These are phyloP conservation scores for Agrypnus murinus DNA, from an alignment of 2,888 invertebrate species.

Conservation along the genomic window DNA sequence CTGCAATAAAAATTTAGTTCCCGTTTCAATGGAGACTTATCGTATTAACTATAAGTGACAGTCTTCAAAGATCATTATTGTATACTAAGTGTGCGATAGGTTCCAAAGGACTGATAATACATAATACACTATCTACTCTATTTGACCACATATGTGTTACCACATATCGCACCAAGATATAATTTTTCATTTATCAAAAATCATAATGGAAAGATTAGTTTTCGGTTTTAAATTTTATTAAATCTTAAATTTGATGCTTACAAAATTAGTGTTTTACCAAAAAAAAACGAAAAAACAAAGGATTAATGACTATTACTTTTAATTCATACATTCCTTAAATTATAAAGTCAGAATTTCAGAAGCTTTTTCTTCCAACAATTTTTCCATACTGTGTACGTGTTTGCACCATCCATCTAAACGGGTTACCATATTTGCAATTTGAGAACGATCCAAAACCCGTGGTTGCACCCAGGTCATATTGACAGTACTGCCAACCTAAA, in stretches of 20 bases:
- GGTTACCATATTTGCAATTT: slow-evolving; percentile 83
- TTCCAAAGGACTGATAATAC: too few species aligned
- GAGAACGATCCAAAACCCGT: slow-evolving; percentile 80
- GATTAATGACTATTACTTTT: neutral
- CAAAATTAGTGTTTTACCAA: slow-evolving; percentile 18
- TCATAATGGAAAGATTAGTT: too few species aligned
- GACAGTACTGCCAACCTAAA: slow-evolving; percentile 75
- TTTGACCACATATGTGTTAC: too few species aligned
- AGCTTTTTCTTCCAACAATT: slow-evolving; percentile 82
- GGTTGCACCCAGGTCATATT: slow-evolving; percentile 92
- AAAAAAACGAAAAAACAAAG: slow-evolving; percentile 41
- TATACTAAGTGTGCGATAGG: too few species aligned
- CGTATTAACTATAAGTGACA: too few species aligned
- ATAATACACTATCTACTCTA: too few species aligned
- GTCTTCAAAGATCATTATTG: too few species aligned
- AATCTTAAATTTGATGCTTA: slow-evolving; percentile 4
- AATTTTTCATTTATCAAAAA: too few species aligned
- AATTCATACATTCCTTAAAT: slow-evolving; percentile 53
- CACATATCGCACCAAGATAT: too few species aligned
- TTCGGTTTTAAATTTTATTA: neutral
- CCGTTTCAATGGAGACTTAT: too few species aligned
- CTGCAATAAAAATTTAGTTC: too few species aligned
- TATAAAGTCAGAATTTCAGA: slow-evolving; percentile 84
- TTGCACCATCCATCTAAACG: slow-evolving; percentile 83
- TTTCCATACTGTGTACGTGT: slow-evolving; percentile 84